Evolutionary conservation across 2,113 vertebrate species (phyloP).

Genomic region (Heptranchias perlo): DNA sequence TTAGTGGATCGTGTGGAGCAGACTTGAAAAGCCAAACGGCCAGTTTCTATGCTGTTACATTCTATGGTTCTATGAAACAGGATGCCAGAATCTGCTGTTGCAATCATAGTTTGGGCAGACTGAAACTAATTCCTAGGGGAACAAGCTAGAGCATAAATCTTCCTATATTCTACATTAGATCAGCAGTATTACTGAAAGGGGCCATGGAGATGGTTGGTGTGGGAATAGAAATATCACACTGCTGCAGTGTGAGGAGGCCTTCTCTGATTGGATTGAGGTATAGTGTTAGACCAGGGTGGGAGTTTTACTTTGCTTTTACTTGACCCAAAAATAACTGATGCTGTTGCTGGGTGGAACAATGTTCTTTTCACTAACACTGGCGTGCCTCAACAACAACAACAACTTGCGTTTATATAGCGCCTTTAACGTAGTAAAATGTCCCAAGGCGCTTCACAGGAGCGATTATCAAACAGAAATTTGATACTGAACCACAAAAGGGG

Average conservation of each 20-base stretch:
- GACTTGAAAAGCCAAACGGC: background rate
- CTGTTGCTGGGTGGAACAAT: background rate
- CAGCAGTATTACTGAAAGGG: background rate
- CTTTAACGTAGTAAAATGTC: no score
- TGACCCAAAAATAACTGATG: background rate
- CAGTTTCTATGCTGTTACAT: background rate
- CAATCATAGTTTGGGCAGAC: background rate
- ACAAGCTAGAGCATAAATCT: no score
- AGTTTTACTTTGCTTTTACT: background rate
- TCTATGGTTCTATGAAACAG: background rate
- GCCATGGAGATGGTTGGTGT: background rate
- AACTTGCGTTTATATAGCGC: no score
- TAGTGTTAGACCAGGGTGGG: background rate
- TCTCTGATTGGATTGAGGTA: background rate
- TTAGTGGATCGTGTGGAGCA: background rate
- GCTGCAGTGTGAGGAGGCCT: background rate
- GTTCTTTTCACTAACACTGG: background rate
- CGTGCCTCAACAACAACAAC: no score
- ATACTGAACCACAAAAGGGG: no score
- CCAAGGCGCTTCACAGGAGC: no score
- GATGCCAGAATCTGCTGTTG: background rate
- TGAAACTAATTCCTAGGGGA: background rate
- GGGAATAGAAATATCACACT: background rate
- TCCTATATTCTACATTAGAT: background rate
- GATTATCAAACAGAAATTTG: no score